phyloP scores from a whole-genome alignment of 2,888 invertebrate species.

The Trachelus troglodyta region DNA sequence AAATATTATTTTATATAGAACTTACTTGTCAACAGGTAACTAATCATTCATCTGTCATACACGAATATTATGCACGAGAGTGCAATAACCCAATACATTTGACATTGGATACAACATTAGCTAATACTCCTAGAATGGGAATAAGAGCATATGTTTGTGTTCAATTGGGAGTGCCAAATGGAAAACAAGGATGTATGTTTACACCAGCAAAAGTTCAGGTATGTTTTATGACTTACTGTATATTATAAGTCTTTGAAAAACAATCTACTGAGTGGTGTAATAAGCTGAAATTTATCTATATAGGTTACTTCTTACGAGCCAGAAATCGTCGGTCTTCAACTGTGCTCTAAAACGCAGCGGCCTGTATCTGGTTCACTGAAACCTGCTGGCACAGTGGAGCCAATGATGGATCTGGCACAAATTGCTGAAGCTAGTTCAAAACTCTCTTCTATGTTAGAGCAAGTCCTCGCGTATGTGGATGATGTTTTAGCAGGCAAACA shows the following conservation, averaged over 20 bases:
- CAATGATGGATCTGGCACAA: slow-evolving; percentile 80
- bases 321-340: slow-evolving; percentile 84
- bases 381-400: slow-evolving; percentile 74
- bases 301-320: slow-evolving; percentile 88
- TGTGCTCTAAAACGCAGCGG: slow-evolving; percentile 82
- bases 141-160: slow-evolving; percentile 95
- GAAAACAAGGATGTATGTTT: slow-evolving; percentile 95
- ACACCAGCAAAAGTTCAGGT: slow-evolving; percentile 90
- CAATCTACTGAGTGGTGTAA: not conserved
- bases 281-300: not conserved
- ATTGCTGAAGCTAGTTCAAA: slow-evolving; percentile 87
- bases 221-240: slow-evolving; percentile 10
- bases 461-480: slow-evolving; percentile 88
- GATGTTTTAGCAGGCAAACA: slow-evolving; percentile 87
- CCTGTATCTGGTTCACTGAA: slow-evolving; percentile 66
- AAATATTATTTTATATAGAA: not conserved
- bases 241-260: not conserved
- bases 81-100: slow-evolving; percentile 95
- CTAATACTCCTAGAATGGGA: slow-evolving; percentile 86
- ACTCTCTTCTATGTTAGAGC: slow-evolving; percentile 81
- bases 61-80: slow-evolving; percentile 96
- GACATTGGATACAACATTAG: slow-evolving; percentile 93
- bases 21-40: slow-evolving; percentile 73
- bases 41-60: slow-evolving; percentile 96
- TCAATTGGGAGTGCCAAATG: slow-evolving; percentile 92